Evolutionary conservation across 2,797 vertebrate genomes (phyloP), one percentile per base, ranked within the genome.

Genomic region (Pangasius larnaudii): DNA sequence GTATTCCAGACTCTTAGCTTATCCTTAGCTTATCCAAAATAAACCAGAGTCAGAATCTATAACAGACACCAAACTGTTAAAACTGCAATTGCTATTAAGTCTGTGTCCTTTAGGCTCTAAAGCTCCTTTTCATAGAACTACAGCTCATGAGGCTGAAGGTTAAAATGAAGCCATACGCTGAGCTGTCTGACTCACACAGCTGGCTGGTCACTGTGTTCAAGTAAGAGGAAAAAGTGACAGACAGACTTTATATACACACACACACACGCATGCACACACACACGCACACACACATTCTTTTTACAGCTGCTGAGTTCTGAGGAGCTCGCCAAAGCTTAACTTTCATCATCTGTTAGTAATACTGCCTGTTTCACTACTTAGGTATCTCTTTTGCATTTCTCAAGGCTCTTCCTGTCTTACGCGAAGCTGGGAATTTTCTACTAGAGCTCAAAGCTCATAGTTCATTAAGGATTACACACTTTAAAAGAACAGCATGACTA

Each of bases 311-410:
- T 91, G 72, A 74, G 74, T 59, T 91, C 88, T 85, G 77, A 88
- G 56, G 79, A 63, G 85, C 79, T 82, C 24, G 86, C 92, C 90
- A 88, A 89, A 16, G 80, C 87, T 89, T 85, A 42, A 19, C 80
- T 89, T 87, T 91, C 87, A 42, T 93, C 92, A 93, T 93, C 91
- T 91, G 91, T 92, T 94, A 88, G 90, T 89, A 92, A 93, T 92
- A 91, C 90, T 77, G 84, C 88, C 85, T 83, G 90, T 88, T 91
- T 92, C 88, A 89, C 77, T 85, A 72, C 85, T 91, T 88, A 87
- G 88, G 90, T 86, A 91, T 90, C 89, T 84, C 88, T 65, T 77
- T 69, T 53, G 58, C 81, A 88, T 88, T 90, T 89, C 80, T 88
- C 24, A 72, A 79, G 33, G 46, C 80, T 49, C 67, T 84, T 86